These are phyloP conservation scores for Ormyrus nitidulus DNA, from an alignment of 2,888 invertebrate species.

Conservation along the genomic window DNA sequence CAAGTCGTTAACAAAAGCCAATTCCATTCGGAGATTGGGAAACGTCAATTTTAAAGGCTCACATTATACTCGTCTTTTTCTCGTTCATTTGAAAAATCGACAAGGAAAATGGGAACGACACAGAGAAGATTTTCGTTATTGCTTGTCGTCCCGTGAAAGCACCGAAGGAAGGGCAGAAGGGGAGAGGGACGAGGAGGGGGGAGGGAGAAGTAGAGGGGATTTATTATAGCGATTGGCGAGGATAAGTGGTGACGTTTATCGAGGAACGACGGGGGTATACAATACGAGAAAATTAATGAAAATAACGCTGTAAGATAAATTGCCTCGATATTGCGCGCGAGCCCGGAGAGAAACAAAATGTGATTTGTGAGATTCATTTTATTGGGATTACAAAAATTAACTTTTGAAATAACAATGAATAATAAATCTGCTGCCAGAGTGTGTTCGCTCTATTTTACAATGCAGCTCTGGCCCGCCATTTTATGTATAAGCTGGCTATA, in stretches of 20 bases:
- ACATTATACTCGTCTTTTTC: slow-evolving; percentile 19
- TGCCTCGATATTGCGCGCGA: slow-evolving; percentile 50
- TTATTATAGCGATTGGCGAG: slow-evolving; percentile 55
- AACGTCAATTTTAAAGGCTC: slow-evolving; percentile 50
- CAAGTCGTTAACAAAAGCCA: slow-evolving; percentile 46
- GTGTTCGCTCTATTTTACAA: slow-evolving; percentile 38
- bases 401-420: slow-evolving; percentile 53
- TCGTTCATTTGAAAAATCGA: slow-evolving; percentile 48
- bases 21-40: slow-evolving; percentile 47
- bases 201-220: slow-evolving; percentile 45
- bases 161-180: neutral
- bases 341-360: slow-evolving; percentile 34
- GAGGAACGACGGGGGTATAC: slow-evolving; percentile 45
- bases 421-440: slow-evolving; percentile 40
- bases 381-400: slow-evolving; percentile 52
- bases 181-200: slow-evolving; percentile 16
- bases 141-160: slow-evolving; percentile 45
- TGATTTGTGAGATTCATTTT: slow-evolving; percentile 55
- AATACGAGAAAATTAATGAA: slow-evolving; percentile 60
- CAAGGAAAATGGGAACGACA: slow-evolving; percentile 44
- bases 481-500: slow-evolving; percentile 33
- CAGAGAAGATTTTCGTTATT: slow-evolving; percentile 54
- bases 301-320: slow-evolving; percentile 57
- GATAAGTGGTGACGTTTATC: slow-evolving; percentile 57
- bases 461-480: neutral